These are phyloP conservation scores for Drosophila fulvimacula DNA, from an alignment of 2,888 invertebrate species.

Conservation along the genomic window DNA sequence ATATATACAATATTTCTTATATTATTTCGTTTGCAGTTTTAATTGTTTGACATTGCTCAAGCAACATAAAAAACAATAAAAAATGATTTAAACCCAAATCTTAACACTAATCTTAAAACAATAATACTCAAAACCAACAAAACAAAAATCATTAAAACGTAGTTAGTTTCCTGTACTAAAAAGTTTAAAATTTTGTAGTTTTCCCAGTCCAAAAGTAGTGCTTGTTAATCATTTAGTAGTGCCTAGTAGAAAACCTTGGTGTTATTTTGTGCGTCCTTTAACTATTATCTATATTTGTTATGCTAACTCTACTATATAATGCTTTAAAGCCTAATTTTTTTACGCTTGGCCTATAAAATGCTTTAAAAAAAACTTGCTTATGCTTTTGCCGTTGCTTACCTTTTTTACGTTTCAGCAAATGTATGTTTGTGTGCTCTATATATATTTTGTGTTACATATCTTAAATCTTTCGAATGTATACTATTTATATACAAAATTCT, in stretches of 20 bases:
- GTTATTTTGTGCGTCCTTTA: slow-evolving; percentile 48
- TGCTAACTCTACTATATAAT: slow-evolving; percentile 48
- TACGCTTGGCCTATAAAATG: slow-evolving; percentile 34
- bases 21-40: slow-evolving; percentile 79
- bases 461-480: slow-evolving; percentile 54
- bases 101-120: slow-evolving; percentile 62
- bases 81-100: slow-evolving; percentile 45
- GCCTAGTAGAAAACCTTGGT: slow-evolving; percentile 48
- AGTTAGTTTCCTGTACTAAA: slow-evolving; percentile 70
- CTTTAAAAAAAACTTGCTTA: slow-evolving; percentile 59
- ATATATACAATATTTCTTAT: slow-evolving; percentile 50
- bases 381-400: slow-evolving; percentile 78
- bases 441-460: slow-evolving; percentile 69
- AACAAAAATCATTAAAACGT: slow-evolving; percentile 68
- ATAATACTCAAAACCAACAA: slow-evolving; percentile 45
- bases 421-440: slow-evolving; percentile 80
- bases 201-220: slow-evolving; percentile 56
- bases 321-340: slow-evolving; percentile 50
- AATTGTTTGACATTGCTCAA: slow-evolving; percentile 45
- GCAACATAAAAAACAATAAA: slow-evolving; percentile 21
- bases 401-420: slow-evolving; percentile 84
- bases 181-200: slow-evolving; percentile 57
- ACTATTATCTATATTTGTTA: slow-evolving; percentile 29
- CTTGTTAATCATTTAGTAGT: slow-evolving; percentile 54
- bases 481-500: slow-evolving; percentile 26